Conservation (phyloP, 2,113 vertebrate species). For the Psephotus haematonotus region DNA sequence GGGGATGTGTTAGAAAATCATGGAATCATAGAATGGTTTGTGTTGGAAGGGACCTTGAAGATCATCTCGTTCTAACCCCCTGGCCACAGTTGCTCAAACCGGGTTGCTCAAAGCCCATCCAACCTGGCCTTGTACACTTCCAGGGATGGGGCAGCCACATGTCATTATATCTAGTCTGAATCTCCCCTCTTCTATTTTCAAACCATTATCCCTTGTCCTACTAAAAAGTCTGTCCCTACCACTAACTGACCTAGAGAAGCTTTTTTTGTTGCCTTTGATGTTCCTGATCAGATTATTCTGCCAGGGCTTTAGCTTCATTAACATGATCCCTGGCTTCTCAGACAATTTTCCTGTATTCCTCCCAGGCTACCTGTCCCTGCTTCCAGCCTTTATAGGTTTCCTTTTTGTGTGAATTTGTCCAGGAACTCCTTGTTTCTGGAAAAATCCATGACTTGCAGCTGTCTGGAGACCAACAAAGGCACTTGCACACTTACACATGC, state of each 20-base stretch:
- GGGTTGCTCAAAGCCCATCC: neutral
- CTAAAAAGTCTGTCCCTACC: neutral
- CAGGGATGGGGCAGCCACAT: neutral
- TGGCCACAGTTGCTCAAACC: neutral
- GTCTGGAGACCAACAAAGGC: neutral
- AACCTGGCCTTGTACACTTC: neutral
- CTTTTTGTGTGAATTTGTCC: neutral
- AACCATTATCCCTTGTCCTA: neutral
- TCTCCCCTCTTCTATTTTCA: neutral
- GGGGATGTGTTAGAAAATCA: neutral
- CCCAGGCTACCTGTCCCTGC: neutral
- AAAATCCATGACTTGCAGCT: neutral
- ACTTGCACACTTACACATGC: neutral
- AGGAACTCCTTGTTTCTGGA: neutral
- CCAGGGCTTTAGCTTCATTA: neutral
- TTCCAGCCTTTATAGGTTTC: neutral
- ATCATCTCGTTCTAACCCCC: neutral
- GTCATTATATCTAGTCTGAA: neutral
- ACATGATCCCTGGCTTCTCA: neutral
- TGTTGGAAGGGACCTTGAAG: neutral
- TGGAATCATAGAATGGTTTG: neutral
- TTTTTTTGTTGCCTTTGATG: neutral
- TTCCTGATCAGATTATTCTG: neutral
- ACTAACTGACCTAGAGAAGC: neutral
- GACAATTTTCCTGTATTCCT: neutral